Evolutionary conservation across 1,140 invertebrate species (phyloP).

Genomic region (Apocrypta bakeri): DNA sequence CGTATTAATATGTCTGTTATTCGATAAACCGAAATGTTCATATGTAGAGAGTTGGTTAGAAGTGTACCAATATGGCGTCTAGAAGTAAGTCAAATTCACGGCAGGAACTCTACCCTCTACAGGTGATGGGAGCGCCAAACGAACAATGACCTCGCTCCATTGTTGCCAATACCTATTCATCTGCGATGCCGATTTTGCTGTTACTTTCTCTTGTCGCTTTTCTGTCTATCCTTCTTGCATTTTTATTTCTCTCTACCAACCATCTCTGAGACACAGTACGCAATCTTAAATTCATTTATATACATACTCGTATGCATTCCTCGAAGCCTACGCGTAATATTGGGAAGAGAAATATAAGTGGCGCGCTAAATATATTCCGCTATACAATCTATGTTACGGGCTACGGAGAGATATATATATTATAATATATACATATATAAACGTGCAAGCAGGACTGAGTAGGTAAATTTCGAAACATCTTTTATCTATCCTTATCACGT

Average conservation of each 20-base stretch:
- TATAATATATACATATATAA: background rate
- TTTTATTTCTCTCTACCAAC: background rate
- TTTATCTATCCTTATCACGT: slow-evolving; percentile 4
- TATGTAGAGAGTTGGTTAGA: too few species aligned
- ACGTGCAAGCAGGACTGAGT: background rate
- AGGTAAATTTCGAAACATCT: background rate
- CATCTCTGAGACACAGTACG: background rate
- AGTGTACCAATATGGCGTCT: background rate
- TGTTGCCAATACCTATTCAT: slow-evolving; percentile 57
- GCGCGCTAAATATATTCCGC: background rate
- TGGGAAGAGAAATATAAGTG: background rate
- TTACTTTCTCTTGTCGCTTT: background rate
- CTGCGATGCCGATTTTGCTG: background rate
- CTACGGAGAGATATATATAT: background rate
- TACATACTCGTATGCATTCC: too few species aligned
- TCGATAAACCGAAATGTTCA: too few species aligned
- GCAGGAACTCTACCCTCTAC: slow-evolving; percentile 40
- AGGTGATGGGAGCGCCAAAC: slow-evolving; percentile 53
- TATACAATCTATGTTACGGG: background rate
- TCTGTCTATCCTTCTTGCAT: background rate
- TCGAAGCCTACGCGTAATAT: too few species aligned
- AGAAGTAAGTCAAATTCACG: slow-evolving; percentile 49
- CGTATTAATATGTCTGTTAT: background rate
- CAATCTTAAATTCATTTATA: too few species aligned
- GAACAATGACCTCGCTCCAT: slow-evolving; percentile 66